Evolutionary conservation across 2,888 invertebrate species (phyloP), one percentile per base, ranked within the genome.

Genomic region (Tenthredo amoena): DNA sequence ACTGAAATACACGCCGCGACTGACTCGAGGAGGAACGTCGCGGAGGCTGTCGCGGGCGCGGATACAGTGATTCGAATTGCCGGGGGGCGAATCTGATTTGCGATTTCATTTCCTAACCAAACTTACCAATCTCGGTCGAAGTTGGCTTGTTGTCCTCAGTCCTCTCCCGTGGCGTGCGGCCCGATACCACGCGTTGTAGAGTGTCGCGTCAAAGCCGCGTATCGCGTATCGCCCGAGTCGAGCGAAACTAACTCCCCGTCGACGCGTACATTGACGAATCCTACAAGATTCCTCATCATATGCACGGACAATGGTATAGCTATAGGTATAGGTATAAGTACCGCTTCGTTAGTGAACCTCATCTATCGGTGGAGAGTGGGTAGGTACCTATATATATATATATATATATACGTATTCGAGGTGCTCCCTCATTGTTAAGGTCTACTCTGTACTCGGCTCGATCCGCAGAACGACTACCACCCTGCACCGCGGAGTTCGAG

Each of bases 1-100:
- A 77, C 77, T 31, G 77, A 77, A 77, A 55, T 74, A 68, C 68
- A 83, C n/a, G 83, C 83, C 31, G 34, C 77, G 55, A 43, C 40
- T 74, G 15, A 15, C 55, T 55, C 34, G 55, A 62, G 62, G 62
- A 26, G 4, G 43, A 74, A 43, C 72, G 72, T 72, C 71, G 15
- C 21, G 40, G 72, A n/a, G 9, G 34, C 71, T 37, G 71, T 15
- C 68, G 68, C 65, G 65, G 58, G 21, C 40, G 40, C 72, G 72
- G 21, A 4, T 43, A 21, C 72, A 77, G 77, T 77, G 77, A 77
- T 77, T 77, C 55, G 34, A 34, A 77, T 50, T 77, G 55, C 34
- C 55, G 18, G 34, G 26, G 31, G 76, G 47, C 31, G 47, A 4
- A 50, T 76, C 50, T 47, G 76, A 47, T 76, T 47, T 50, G 76